These are phyloP conservation scores for Nycteola revayana DNA, from an alignment of 2,888 invertebrate species.

Conservation along the genomic window DNA sequence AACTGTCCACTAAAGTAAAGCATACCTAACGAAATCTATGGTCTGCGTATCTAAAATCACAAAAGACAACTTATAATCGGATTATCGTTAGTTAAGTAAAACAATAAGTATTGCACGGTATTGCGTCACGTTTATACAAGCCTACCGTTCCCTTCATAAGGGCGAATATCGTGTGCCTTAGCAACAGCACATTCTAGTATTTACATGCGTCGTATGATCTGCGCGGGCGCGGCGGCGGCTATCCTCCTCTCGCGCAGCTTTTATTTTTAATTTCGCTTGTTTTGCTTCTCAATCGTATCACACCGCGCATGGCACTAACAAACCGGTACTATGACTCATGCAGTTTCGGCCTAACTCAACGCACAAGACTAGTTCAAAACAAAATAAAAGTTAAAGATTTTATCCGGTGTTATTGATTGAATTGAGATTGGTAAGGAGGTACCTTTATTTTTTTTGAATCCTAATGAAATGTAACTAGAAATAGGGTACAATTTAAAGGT, in stretches of 20 bases:
- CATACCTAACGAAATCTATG: too few relatives aligned
- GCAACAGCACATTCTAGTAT: background rate
- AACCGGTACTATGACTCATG: slow-evolving; percentile 34
- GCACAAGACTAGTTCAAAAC: slow-evolving; percentile 21
- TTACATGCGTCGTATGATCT: slow-evolving; percentile 21
- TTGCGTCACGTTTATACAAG: slow-evolving; percentile 28
- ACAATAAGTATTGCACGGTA: slow-evolving; percentile 26
- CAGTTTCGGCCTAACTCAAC: slow-evolving; percentile 28
- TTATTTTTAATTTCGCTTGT: slow-evolving; percentile 34
- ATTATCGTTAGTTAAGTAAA: slow-evolving; percentile 9
- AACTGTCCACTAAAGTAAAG: too few relatives aligned
- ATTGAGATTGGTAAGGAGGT: too few relatives aligned
- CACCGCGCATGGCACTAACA: slow-evolving; percentile 30
- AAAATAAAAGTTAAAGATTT: slow-evolving; percentile 13
- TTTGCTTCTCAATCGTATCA: slow-evolving; percentile 36
- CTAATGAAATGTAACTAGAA: too few relatives aligned
- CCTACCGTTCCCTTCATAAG: slow-evolving; percentile 20
- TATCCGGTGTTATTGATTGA: too few relatives aligned
- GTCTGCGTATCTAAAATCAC: too few relatives aligned
- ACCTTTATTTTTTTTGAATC: too few relatives aligned
- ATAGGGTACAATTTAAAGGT: too few relatives aligned
- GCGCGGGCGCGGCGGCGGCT: slow-evolving; percentile 28
- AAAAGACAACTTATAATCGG: too few relatives aligned
- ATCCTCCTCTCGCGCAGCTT: slow-evolving; percentile 27
- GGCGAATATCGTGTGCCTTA: slow-evolving; percentile 17